Conservation (phyloP, 1,140 invertebrate genomes). For the Lepidurus packardi region DNA sequence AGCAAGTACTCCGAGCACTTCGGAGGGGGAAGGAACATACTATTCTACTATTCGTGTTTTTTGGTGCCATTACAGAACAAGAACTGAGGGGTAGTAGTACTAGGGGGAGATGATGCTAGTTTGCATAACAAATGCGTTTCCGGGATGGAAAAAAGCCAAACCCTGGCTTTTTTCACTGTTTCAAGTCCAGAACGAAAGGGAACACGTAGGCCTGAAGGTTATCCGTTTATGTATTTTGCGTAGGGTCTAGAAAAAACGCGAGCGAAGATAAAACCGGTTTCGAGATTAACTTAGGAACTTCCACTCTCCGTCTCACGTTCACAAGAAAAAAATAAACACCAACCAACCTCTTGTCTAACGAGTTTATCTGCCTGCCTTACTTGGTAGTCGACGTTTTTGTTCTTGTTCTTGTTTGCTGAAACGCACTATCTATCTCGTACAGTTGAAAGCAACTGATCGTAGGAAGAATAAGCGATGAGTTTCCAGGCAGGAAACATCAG, state of each 20-base stretch:
- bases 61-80: too few relatives aligned
- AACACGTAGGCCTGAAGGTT: conserved; percentile 16
- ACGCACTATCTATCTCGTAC: too few relatives aligned
- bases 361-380: not conserved
- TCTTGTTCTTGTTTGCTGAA: too few relatives aligned
- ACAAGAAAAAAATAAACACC: not conserved
- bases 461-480: too few relatives aligned
- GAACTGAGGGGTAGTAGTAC: not conserved
- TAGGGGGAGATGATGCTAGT: not conserved
- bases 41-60: not conserved
- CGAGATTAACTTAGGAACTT: not conserved
- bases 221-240: not conserved
- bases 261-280: not conserved
- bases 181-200: not conserved
- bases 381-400: too few relatives aligned
- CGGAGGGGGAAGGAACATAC: not conserved
- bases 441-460: too few relatives aligned
- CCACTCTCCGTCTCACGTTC: too few relatives aligned
- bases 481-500: too few relatives aligned
- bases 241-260: too few relatives aligned
- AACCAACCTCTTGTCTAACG: not conserved
- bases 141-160: not conserved
- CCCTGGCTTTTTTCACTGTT: not conserved
- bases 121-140: not conserved
- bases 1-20: not conserved